These are phyloP conservation scores for Australoheros facetus DNA, from an alignment of 2,797 vertebrate genomes.

Conservation along the genomic window DNA sequence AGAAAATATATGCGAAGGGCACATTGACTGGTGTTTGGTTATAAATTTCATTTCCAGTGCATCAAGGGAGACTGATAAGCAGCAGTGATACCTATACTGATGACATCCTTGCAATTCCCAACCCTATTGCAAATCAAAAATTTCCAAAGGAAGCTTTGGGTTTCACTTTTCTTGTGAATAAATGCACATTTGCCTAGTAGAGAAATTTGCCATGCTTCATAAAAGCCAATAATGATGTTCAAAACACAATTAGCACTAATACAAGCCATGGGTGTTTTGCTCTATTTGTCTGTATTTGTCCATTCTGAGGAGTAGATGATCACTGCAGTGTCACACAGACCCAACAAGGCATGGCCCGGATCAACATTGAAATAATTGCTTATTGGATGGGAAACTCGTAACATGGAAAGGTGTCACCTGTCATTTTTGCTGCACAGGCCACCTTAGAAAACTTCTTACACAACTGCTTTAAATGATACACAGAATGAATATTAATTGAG, in stretches of 20 bases:
- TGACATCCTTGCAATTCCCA: background rate
- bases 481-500: background rate
- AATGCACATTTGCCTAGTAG: background rate
- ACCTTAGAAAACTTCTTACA: background rate
- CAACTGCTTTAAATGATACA: constrained; percentile 11
- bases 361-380: constrained; percentile 49
- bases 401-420: constrained; percentile 14
- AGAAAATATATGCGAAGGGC: background rate
- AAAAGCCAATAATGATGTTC: background rate
- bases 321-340: constrained; percentile 24
- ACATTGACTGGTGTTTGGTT: background rate
- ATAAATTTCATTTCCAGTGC: background rate
- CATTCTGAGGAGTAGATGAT: constrained; percentile 30
- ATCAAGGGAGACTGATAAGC: background rate
- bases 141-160: background rate
- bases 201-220: background rate
- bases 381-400: constrained; percentile 30
- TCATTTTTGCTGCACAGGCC: constrained; percentile 10
- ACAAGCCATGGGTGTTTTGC: constrained; percentile 6
- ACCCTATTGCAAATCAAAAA: background rate
- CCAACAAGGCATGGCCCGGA: constrained; percentile 17
- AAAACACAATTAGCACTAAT: background rate
- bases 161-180: background rate
- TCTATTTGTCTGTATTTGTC: background rate
- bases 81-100: background rate